Conservation (phyloP, 2,797 vertebrate species). For the Nothura maculosa region DNA sequence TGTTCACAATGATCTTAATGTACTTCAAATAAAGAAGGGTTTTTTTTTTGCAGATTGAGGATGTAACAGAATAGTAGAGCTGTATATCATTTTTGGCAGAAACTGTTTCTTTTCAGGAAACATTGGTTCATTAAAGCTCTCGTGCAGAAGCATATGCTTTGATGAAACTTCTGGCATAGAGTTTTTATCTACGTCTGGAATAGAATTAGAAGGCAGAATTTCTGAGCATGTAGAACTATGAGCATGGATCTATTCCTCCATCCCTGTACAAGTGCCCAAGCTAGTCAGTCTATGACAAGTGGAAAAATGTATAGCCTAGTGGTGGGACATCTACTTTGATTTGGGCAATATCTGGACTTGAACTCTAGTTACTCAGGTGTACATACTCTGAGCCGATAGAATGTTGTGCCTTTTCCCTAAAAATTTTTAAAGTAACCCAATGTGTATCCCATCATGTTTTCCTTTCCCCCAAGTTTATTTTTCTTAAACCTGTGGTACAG, state of each 20-base stretch:
- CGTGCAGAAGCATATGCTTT: slow-evolving; percentile 31
- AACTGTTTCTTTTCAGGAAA: slow-evolving; percentile 34
- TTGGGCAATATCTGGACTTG: background rate
- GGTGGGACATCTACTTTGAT: background rate
- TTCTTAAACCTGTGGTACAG: background rate
- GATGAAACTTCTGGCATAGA: slow-evolving; percentile 34
- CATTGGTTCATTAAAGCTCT: slow-evolving; percentile 42
- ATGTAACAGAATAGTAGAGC: background rate
- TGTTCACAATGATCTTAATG: background rate
- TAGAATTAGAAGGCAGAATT: background rate
- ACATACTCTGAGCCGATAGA: background rate
- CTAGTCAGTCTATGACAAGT: background rate
- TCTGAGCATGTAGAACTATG: background rate
- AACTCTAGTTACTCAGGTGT: too few species aligned
- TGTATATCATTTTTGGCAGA: slow-evolving; percentile 35
- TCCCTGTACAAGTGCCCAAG: rapidly evolving
- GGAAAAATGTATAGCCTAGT: background rate
- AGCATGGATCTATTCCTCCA: rapidly evolving
- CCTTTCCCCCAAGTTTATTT: too few species aligned
- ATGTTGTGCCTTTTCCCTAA: background rate
- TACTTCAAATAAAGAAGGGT: background rate
- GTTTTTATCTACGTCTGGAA: background rate
- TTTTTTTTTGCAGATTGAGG: slow-evolving; percentile 25
- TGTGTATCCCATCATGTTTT: too few species aligned
- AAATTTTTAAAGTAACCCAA: background rate